These are phyloP conservation scores for Drosophila oshimai DNA, from an alignment of 1,140 invertebrate genomes.

Conservation along the genomic window DNA sequence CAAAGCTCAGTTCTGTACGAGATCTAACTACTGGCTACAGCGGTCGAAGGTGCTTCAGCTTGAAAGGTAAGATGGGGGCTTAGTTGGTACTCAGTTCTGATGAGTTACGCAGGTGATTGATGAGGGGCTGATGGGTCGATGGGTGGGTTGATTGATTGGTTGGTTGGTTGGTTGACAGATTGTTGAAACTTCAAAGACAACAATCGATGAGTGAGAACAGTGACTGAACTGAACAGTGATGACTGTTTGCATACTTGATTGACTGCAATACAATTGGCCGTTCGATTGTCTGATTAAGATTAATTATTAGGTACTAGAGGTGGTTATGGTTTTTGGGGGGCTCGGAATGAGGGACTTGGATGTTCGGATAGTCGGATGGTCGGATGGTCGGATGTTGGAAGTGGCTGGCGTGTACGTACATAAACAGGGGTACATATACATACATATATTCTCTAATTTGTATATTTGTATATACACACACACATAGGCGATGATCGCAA, in stretches of 20 bases:
- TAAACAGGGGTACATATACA: constrained; percentile 49
- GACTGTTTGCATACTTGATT: constrained; percentile 51
- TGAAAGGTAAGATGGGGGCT: neutral
- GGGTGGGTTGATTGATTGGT: no score
- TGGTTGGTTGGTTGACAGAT: constrained; percentile 37
- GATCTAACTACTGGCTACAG: neutral
- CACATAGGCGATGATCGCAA: constrained; percentile 25
- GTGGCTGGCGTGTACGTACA: constrained; percentile 41
- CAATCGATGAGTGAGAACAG: constrained; percentile 76
- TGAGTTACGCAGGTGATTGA: constrained; percentile 18
- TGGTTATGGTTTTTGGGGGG: neutral
- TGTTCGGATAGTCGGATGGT: neutral
- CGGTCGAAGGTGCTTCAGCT: no score
- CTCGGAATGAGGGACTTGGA: neutral
- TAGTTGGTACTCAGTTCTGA: neutral
- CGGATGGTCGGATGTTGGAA: neutral
- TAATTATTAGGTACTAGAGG: constrained; percentile 6
- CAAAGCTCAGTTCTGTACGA: neutral
- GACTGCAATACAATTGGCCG: constrained; percentile 41
- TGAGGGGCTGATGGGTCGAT: constrained; percentile 14
- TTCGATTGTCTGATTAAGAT: constrained; percentile 38
- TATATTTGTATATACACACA: constrained; percentile 26
- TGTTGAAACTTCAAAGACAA: constrained; percentile 80
- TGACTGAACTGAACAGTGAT: constrained; percentile 49
- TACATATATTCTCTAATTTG: constrained; percentile 31